These are phyloP conservation scores for Leucania comma DNA, from an alignment of 2,888 invertebrate genomes.

Conservation along the genomic window DNA sequence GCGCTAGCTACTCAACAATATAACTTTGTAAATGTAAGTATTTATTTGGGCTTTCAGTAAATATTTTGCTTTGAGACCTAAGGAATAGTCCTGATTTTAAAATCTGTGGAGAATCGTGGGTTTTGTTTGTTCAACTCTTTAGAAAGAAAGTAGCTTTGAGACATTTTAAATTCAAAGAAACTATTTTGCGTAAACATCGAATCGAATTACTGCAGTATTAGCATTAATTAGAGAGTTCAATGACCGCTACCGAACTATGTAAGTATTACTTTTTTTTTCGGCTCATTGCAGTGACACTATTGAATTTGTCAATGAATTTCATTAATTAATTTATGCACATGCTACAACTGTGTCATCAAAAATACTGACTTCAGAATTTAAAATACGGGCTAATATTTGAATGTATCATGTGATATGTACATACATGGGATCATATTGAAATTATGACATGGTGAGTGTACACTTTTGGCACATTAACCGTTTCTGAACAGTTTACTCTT, in stretches of 20 bases:
- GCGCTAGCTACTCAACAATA: background rate
- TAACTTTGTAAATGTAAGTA: background rate
- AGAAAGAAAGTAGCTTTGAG: slow-evolving; percentile 63
- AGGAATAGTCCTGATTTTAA: slow-evolving; percentile 9
- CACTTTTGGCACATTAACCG: slow-evolving; percentile 1
- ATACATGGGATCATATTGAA: slow-evolving; percentile 7
- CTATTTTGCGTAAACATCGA: slow-evolving; percentile 68
- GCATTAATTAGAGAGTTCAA: slow-evolving; percentile 80
- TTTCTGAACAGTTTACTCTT: slow-evolving; percentile 19
- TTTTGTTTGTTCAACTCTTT: slow-evolving; percentile 10
- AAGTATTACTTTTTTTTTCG: slow-evolving; percentile 66
- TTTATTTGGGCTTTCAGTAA: slow-evolving; percentile 1
- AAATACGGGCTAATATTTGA: slow-evolving; percentile 5
- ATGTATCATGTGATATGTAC: slow-evolving; percentile 24
- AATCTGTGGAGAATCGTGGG: background rate
- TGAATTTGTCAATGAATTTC: slow-evolving; percentile 20
- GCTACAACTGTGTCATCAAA: slow-evolving; percentile 24
- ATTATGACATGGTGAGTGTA: slow-evolving; percentile 29
- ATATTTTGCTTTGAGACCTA: slow-evolving; percentile 1
- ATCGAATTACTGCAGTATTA: slow-evolving; percentile 72
- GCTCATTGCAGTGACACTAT: slow-evolving; percentile 64
- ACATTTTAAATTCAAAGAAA: slow-evolving; percentile 72
- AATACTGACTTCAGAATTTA: background rate
- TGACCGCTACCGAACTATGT: slow-evolving; percentile 67
- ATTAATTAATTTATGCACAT: slow-evolving; percentile 21